Percentiles rank a stretch among this genome's conserved stretches.
phyloP scores from a whole-genome alignment of 2,113 vertebrate species.

The Antennarius striatus region DNA sequence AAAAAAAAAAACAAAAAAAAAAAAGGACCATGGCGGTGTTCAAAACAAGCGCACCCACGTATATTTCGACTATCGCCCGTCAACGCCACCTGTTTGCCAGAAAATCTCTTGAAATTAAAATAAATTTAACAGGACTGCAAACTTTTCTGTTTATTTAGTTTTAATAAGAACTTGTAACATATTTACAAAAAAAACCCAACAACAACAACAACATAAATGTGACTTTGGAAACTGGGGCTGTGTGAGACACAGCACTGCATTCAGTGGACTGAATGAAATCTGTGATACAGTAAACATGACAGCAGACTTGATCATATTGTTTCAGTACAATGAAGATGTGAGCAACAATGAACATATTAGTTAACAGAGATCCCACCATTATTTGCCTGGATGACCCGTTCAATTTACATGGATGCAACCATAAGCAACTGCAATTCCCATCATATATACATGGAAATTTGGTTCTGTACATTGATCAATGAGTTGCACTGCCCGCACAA shows the following conservation, averaged over 20 bases:
- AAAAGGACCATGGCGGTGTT: too few relatives aligned
- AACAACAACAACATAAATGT: too few relatives aligned
- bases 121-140: not conserved
- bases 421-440: constrained; percentile 16
- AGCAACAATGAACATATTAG: constrained; percentile 9
- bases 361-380: constrained; percentile 1
- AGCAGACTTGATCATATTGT: constrained; percentile 31
- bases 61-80: not conserved
- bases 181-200: constrained; percentile 65
- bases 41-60: too few relatives aligned
- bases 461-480: constrained; percentile 36
- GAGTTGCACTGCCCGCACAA: constrained; percentile 11
- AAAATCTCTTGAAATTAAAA: not conserved
- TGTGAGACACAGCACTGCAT: constrained; percentile 41
- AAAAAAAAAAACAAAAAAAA: too few relatives aligned
- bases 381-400: constrained; percentile 3
- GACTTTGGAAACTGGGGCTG: constrained; percentile 32
- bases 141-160: constrained; percentile 70
- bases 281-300: constrained; percentile 52
- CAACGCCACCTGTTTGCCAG: constrained; percentile 15
- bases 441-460: constrained; percentile 22
- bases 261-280: constrained; percentile 32
- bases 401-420: constrained; percentile 12
- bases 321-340: constrained; percentile 21
- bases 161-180: constrained; percentile 59